phyloP scores from a whole-genome alignment of 2,797 vertebrate species.

The Cottoperca gobio region DNA sequence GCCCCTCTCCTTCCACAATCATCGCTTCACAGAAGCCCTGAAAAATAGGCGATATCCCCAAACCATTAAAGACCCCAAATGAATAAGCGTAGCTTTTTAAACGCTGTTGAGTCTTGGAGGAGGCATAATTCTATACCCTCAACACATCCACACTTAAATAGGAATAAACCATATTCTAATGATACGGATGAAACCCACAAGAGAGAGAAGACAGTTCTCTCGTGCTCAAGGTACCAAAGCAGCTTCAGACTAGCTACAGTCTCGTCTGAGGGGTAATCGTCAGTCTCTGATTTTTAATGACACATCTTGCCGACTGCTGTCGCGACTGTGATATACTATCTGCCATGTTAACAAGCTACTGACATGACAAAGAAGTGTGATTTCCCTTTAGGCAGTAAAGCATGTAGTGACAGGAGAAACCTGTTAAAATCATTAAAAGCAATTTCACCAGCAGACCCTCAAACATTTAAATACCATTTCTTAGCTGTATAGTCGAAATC shows the following conservation, averaged over 20 bases:
- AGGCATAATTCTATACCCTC: constrained; percentile 39
- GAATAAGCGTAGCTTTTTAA: constrained; percentile 57
- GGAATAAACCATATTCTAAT: constrained; percentile 63
- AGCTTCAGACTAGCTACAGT: constrained; percentile 52
- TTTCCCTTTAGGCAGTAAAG: constrained; percentile 32
- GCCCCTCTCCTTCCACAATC: constrained; percentile 49
- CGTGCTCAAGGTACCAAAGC: constrained; percentile 35
- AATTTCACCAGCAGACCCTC: constrained; percentile 32
- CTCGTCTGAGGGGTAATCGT: constrained; percentile 64
- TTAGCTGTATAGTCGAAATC: constrained; percentile 3
- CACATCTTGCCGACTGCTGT: constrained; percentile 52
- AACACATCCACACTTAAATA: constrained; percentile 31
- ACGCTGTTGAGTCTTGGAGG: constrained; percentile 45
- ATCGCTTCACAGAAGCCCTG: constrained; percentile 74
- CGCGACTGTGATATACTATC: constrained; percentile 68
- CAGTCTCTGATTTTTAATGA: constrained; percentile 68
- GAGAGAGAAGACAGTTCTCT: constrained; percentile 46
- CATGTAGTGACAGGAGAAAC: constrained; percentile 83
- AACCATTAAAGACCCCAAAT: constrained; percentile 76
- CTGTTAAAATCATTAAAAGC: constrained; percentile 62
- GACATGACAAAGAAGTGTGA: constrained; percentile 61
- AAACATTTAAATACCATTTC: constrained; percentile 43
- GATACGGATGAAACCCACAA: constrained; percentile 72
- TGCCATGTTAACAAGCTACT: constrained; percentile 75
- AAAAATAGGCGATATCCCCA: constrained; percentile 75